These are phyloP conservation scores for Dendrolimus punctatus DNA, from an alignment of 1,140 invertebrate genomes.

Conservation along the genomic window DNA sequence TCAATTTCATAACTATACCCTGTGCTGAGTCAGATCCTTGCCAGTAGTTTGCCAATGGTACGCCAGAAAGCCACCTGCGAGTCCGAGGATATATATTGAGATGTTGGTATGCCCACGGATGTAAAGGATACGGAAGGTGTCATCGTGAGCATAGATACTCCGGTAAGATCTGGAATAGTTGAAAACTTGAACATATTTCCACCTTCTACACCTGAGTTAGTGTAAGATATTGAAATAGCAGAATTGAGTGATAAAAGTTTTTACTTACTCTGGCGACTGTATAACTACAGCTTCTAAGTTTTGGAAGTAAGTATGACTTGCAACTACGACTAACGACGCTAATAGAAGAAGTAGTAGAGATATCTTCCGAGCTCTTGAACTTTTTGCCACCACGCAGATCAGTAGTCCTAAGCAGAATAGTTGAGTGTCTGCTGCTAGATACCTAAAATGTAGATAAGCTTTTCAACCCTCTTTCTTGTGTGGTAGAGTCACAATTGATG, in stretches of 20 bases:
- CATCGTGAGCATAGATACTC: conserved; percentile 32
- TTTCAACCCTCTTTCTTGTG: not conserved
- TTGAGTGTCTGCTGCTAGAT: conserved; percentile 44
- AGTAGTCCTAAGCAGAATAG: conserved; percentile 47
- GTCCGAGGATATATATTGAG: conserved; percentile 46
- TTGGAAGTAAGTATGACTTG: conserved; percentile 43
- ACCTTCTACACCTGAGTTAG: not conserved
- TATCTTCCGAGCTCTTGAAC: conserved; percentile 18
- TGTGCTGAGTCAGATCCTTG: conserved; percentile 35
- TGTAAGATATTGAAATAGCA: too few species aligned
- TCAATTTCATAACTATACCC: conserved; percentile 22
- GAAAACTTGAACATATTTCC: conserved; percentile 1
- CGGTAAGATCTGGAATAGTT: conserved; percentile 37
- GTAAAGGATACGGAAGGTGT: conserved; percentile 52
- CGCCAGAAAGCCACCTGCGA: conserved; percentile 43
- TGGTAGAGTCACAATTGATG: not conserved
- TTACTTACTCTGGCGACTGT: conserved; percentile 58
- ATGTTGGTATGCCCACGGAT: conserved; percentile 49
- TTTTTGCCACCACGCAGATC: conserved; percentile 33
- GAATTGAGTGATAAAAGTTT: not conserved
- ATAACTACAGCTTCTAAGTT: conserved; percentile 41
- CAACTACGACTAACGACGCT: conserved; percentile 29
- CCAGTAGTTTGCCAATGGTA: conserved; percentile 47
- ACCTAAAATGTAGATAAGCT: conserved; percentile 30
- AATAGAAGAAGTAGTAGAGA: conserved; percentile 26